Percentiles rank a stretch among this genome's conserved stretches.
Conservation (phyloP, 2,888 invertebrate species). For the Chrysotoxum bicinctum region DNA sequence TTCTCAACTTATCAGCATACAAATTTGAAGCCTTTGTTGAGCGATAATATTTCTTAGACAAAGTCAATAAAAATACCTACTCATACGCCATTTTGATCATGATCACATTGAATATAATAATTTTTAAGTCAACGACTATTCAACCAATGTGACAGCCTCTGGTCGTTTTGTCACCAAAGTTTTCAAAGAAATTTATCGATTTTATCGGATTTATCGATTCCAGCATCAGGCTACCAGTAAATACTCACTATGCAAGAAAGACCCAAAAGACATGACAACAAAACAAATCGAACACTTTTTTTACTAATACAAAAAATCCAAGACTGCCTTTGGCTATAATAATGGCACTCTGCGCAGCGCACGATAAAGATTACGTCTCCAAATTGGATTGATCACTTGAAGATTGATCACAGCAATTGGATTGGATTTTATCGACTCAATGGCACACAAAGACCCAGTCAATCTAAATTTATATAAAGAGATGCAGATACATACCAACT, state of each 20-base stretch:
- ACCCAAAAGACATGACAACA: conserved; percentile 19
- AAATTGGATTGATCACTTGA: conserved; percentile 66
- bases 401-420: conserved; percentile 65
- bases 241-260: background rate
- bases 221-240: background rate
- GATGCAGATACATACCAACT: background rate
- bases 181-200: conserved; percentile 13
- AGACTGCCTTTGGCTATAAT: background rate
- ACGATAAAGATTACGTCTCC: conserved; percentile 50
- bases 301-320: background rate
- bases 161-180: conserved; percentile 53
- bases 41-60: background rate
- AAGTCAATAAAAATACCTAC: background rate
- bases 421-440: conserved; percentile 51
- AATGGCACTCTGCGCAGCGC: background rate
- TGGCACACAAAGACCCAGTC: background rate
- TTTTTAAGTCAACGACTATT: background rate
- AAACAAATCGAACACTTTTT: conserved; percentile 23
- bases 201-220: conserved; percentile 19
- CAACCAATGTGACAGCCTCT: background rate
- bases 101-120: background rate
- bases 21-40: background rate
- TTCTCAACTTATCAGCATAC: too few species aligned
- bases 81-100: background rate
- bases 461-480: background rate